Base-by-base conservation (phyloP, 2,888 invertebrate genomes). In the Odontocolon sp. region DNA sequence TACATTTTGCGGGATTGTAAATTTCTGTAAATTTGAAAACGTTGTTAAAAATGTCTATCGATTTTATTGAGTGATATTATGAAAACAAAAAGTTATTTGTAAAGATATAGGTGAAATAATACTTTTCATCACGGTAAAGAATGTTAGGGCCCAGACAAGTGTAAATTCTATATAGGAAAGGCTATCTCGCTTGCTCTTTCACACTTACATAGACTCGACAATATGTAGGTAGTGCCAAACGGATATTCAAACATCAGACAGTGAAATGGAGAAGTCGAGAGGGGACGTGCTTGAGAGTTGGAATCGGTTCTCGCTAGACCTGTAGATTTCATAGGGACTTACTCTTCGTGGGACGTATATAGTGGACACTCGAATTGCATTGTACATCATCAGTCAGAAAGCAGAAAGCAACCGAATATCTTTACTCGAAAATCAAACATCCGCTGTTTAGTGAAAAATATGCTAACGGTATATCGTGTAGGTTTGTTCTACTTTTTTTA, bases 181-280 rank as follows among this genome's bases (percentile, higher is more conserved):
- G 4, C 56, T 66, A 21, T 64, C 45, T 14, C 23, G 47, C n/a
- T 61, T 42, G 11, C 50, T 40, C 40, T 8, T 33, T 54, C 72
- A 50, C 45, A 26, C 70, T 63, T 31, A n/a, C 23, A 63, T 16
- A 45, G 5, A 16, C 47, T 18, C 28, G 23, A 16, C 14, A 56
- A 47, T 45, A 63, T 33, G 71, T 71, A 63, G 71, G 71, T 16
- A 59, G 72, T 59, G 47, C 57, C 66, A 57, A 72, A 72, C 50
- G 57, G 42, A 72, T 40, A 52, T 59, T 66, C 42, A 66, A 72
- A 66, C 56, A 72, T 50, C 71, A 38, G 56, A n/a, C n/a, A 16
- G 14, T 8, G 18, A 31, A 14, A 26, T 28, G 18, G 47, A 28
- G 50, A 21, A 8, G 38, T 28, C 9, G 16, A 56, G 71, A 28